A percentile compares a stretch with the other conserved stretches of the same genome.
Evolutionary conservation across 2,113 vertebrate genomes (phyloP).

Genomic region (Tichodroma muraria): DNA sequence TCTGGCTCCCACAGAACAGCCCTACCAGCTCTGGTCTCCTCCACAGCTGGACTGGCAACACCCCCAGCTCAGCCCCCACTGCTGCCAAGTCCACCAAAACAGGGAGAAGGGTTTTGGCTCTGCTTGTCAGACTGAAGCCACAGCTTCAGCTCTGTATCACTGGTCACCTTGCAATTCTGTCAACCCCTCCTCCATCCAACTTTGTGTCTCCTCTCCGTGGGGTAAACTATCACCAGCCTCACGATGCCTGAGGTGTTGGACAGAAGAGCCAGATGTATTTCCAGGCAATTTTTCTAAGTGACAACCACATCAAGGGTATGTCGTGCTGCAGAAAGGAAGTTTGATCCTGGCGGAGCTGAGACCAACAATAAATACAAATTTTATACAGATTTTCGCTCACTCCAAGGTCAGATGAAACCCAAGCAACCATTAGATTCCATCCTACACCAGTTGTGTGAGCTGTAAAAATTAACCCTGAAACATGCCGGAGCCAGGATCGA

Average conservation of each 20-base stretch:
- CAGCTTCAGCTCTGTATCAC: not conserved
- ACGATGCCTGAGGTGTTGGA: not conserved
- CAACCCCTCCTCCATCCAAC: not conserved
- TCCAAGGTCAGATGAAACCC: not conserved
- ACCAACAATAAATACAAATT: not conserved
- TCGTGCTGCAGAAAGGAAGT: not conserved
- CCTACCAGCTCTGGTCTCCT: not conserved
- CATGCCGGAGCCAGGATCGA: fast-evolving
- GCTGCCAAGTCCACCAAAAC: not conserved
- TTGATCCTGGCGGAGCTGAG: not conserved
- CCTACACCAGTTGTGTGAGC: not conserved
- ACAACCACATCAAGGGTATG: fast-evolving
- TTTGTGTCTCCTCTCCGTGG: fast-evolving
- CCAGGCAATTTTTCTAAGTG: not conserved
- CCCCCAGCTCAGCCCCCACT: not conserved
- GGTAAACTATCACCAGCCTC: not conserved
- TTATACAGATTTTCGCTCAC: not conserved
- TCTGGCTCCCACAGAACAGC: not conserved
- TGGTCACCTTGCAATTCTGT: not conserved
- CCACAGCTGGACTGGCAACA: not conserved
- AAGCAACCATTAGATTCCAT: not conserved
- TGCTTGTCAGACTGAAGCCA: not conserved
- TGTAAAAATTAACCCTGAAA: not conserved
- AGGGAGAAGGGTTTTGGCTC: not conserved
- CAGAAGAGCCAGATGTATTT: not conserved